Base-by-base conservation (phyloP, 1,140 invertebrate genomes). In the Drosophila virilis region DNA sequence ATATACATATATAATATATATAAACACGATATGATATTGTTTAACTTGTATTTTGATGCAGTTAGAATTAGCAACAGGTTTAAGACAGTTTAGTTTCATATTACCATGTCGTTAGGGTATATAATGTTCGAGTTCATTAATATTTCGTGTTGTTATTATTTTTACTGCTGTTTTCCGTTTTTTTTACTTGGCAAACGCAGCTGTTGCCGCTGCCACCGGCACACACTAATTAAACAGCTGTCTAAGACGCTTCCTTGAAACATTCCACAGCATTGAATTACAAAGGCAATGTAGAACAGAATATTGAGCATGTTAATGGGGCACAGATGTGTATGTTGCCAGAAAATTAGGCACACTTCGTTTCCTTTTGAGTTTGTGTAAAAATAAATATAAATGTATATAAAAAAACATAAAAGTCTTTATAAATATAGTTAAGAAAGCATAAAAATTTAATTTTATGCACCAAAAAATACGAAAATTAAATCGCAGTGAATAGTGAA, bases 171-270 rank as follows among this genome's bases (percentile, higher is more conserved):
- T 55, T 51, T 55, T 65, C 43, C 59, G 73, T 69, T 83, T 40
- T 52, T 50, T 9, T 35, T 17, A 28, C 51, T 58, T 64, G 64
- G 43, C 33, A 33, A 67, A 60, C 62, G 64, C 76, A 80, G 69
- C 80, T 74, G 81, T 76, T 43, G 71, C 40, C 40, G 42, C 35
- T 74, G 74, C 40, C 48, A 60, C 45, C 65, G 55, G 32, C 33
- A 38, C 13, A 38, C 43, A 75, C 69, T 67, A 85, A 86, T 80
- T 80, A 66, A 78, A 78, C 81, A 85, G 78, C 83, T 85, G 81
- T 67, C 66, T 38, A 52, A 67, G 68, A 33, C 33, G 61, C 61
- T 71, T 84, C 78, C 78, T 74, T 57, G 8, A 33, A 17, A n/a
- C 57, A 74, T 74, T 55, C 50, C 55, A 57, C 6, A 15, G 71